Percentiles rank a stretch among this genome's conserved stretches.
Evolutionary conservation across 2,797 vertebrate genomes (phyloP).

Genomic region (Enteromius radiatus): DNA sequence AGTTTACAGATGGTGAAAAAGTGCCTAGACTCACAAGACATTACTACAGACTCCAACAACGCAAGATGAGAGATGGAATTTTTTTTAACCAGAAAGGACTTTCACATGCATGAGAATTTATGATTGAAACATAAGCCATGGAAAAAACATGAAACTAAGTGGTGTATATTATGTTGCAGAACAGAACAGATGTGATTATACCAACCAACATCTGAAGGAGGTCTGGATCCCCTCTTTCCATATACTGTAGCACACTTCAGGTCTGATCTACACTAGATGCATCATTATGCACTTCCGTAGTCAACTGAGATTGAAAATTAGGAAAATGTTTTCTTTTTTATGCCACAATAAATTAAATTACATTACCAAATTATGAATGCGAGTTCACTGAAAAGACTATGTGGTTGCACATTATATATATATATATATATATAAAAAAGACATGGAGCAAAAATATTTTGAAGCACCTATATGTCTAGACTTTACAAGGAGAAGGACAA

Average conservation of each 20-base stretch:
- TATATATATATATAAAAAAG: too few species aligned
- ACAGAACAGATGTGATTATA: slow-evolving; percentile 60
- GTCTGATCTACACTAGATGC: slow-evolving; percentile 25
- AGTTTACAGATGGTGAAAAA: slow-evolving; percentile 57
- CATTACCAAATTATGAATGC: neutral
- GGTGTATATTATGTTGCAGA: slow-evolving; percentile 61
- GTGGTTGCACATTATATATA: neutral
- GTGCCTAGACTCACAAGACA: slow-evolving; percentile 59
- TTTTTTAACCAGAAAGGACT: slow-evolving; percentile 53
- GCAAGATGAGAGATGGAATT: slow-evolving; percentile 9
- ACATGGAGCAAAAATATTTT: neutral
- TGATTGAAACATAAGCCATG: slow-evolving; percentile 59
- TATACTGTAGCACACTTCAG: slow-evolving; percentile 58
- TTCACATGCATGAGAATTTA: slow-evolving; percentile 69
- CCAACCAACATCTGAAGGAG: slow-evolving; percentile 58
- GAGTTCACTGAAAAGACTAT: neutral
- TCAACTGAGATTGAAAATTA: slow-evolving; percentile 34
- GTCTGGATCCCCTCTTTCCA: slow-evolving; percentile 53
- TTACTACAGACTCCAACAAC: slow-evolving; percentile 46
- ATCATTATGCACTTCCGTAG: slow-evolving; percentile 61
- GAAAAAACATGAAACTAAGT: slow-evolving; percentile 59
- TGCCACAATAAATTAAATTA: neutral
- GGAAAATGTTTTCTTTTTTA: slow-evolving; percentile 23
- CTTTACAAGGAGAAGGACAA: neutral
- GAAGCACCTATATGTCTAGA: slow-evolving; percentile 1